These are phyloP conservation scores for Linyphia triangularis DNA, from an alignment of 2,888 invertebrate species.

Conservation along the genomic window DNA sequence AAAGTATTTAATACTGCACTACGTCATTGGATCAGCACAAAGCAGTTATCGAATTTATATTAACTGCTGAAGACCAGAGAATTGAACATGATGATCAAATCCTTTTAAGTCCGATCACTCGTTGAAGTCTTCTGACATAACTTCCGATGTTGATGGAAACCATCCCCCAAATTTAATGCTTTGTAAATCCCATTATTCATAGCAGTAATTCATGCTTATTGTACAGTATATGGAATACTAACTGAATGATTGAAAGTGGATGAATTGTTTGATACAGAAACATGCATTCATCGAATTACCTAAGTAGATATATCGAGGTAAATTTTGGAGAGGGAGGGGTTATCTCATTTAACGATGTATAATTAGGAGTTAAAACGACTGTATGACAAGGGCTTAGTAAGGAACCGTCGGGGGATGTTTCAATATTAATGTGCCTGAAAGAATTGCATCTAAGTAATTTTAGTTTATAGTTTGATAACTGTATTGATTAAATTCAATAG, in stretches of 20 bases:
- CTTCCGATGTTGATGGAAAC: slow-evolving; percentile 6
- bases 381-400: background rate
- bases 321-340: background rate
- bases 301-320: slow-evolving; percentile 9
- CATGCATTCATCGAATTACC: background rate
- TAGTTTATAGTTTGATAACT: too few species aligned
- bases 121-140: background rate
- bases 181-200: slow-evolving; percentile 37
- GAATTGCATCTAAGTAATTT: too few species aligned
- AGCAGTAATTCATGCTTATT: slow-evolving; percentile 15
- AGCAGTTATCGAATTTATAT: background rate
- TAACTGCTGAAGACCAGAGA: background rate
- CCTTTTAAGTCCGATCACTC: slow-evolving; percentile 32
- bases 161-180: slow-evolving; percentile 15
- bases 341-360: background rate
- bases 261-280: background rate
- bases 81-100: background rate
- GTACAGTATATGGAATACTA: slow-evolving; percentile 1
- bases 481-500: too few species aligned
- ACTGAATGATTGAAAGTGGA: slow-evolving; percentile 20
- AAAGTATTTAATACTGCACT: too few species aligned
- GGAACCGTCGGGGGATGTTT: background rate
- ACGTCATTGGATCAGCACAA: background rate
- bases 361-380: background rate
- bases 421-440: background rate